Conservation (phyloP, 1,140 invertebrate genomes). For the Acyrthosiphon pisum region DNA sequence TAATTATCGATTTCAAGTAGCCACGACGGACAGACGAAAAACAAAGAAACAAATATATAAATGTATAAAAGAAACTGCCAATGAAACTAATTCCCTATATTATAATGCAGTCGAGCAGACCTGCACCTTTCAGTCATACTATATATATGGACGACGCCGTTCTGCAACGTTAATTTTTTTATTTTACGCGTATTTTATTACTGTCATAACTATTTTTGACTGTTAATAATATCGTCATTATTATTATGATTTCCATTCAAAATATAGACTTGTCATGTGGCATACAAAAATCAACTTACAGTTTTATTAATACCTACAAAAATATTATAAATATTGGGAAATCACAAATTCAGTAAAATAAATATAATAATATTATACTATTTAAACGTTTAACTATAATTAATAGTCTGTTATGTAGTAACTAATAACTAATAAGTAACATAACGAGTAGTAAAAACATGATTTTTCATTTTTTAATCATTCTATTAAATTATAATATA, state of each 20-base stretch:
- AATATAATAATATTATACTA: background rate
- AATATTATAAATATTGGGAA: background rate
- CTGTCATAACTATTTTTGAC: background rate
- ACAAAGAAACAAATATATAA: conserved; percentile 6
- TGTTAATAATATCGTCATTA: background rate
- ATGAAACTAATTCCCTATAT: background rate
- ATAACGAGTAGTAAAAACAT: background rate
- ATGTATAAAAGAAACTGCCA: background rate
- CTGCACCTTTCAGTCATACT: background rate
- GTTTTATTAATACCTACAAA: background rate
- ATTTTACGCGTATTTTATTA: background rate
- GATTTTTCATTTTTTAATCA: background rate
- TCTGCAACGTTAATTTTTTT: background rate
- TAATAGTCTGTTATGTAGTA: background rate
- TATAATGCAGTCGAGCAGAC: background rate
- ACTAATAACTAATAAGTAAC: too few relatives aligned
- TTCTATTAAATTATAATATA: background rate
- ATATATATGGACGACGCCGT: background rate
- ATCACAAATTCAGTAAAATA: background rate
- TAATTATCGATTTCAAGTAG: conserved; percentile 24
- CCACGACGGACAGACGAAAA: background rate
- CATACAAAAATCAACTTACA: too few relatives aligned
- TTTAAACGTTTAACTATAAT: background rate
- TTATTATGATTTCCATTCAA: background rate
- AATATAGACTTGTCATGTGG: background rate